Conservation (phyloP, 2,888 invertebrate genomes). For the Mesoligia furuncula region DNA sequence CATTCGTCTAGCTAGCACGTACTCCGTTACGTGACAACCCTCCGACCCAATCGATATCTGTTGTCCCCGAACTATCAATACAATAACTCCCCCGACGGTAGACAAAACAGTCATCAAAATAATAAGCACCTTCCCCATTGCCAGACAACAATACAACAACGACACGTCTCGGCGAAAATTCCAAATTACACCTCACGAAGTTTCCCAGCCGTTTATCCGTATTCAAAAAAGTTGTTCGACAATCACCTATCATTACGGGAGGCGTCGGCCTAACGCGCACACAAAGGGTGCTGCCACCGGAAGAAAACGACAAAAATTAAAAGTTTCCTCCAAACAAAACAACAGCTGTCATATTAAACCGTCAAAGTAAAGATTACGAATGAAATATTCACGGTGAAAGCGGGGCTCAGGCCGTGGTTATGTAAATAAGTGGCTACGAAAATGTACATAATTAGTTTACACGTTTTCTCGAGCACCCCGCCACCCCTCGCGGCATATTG, state of each 20-base stretch:
- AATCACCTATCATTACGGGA: conserved; percentile 88
- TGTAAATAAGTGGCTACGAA: conserved; percentile 91
- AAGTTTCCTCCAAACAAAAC: conserved; percentile 89
- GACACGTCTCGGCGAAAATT: conserved; percentile 80
- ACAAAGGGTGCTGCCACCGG: conserved; percentile 84
- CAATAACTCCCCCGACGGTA: conserved; percentile 68
- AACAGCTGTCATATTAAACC: conserved; percentile 90
- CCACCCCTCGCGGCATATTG: conserved; percentile 83
- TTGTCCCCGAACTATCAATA: conserved; percentile 66
- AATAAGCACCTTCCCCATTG: conserved; percentile 81
- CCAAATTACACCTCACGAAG: conserved; percentile 83
- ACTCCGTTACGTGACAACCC: conserved; percentile 59
- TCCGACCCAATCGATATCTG: conserved; percentile 63
- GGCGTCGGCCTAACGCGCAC: conserved; percentile 83
- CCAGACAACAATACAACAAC: conserved; percentile 76
- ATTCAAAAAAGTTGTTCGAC: conserved; percentile 81
- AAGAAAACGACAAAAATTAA: conserved; percentile 88
- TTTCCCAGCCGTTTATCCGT: conserved; percentile 83
- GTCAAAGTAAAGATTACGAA: conserved; percentile 90
- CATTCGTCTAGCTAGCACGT: conserved; percentile 58
- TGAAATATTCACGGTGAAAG: conserved; percentile 91
- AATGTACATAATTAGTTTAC: conserved; percentile 91
- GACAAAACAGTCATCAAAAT: conserved; percentile 82
- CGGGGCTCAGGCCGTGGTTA: conserved; percentile 88
- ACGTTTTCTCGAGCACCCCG: conserved; percentile 86